Conservation (phyloP, 2,797 vertebrate genomes). For the Picus viridis region DNA sequence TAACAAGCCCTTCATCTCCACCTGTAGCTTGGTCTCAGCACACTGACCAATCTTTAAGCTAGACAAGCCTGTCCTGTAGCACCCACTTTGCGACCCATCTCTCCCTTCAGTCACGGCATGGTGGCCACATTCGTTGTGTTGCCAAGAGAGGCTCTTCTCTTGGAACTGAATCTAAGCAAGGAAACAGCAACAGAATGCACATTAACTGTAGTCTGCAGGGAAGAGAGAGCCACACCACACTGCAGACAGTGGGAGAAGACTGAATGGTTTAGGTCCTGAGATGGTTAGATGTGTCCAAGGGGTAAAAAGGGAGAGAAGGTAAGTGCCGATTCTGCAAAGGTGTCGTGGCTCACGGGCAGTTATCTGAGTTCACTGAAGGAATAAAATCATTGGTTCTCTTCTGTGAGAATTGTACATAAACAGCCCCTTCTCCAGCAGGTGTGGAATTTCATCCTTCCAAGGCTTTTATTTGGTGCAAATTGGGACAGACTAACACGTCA, state of each 20-base stretch:
- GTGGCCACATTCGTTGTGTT: neutral
- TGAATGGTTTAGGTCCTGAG: neutral
- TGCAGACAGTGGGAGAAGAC: neutral
- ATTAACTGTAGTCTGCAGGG: neutral
- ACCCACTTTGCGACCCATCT: neutral
- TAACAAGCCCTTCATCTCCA: neutral
- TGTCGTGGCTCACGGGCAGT: neutral
- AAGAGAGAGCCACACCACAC: neutral
- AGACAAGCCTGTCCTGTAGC: neutral
- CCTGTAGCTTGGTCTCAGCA: neutral
- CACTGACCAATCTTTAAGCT: neutral
- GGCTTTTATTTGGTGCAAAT: neutral
- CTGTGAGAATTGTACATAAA: conserved; percentile 12
- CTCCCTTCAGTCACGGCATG: neutral
- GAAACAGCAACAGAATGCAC: neutral
- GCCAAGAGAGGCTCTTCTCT: neutral
- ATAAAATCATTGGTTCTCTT: conserved; percentile 1
- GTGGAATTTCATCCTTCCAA: neutral
- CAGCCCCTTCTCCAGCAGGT: conserved; percentile 4
- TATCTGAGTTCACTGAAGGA: neutral
- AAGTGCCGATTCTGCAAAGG: neutral
- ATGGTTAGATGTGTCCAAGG: neutral
- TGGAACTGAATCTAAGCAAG: neutral
- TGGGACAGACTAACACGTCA: neutral
- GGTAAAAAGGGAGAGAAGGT: neutral